Conservation (phyloP, 1,140 invertebrate species). For the Aphidius gifuensis region DNA sequence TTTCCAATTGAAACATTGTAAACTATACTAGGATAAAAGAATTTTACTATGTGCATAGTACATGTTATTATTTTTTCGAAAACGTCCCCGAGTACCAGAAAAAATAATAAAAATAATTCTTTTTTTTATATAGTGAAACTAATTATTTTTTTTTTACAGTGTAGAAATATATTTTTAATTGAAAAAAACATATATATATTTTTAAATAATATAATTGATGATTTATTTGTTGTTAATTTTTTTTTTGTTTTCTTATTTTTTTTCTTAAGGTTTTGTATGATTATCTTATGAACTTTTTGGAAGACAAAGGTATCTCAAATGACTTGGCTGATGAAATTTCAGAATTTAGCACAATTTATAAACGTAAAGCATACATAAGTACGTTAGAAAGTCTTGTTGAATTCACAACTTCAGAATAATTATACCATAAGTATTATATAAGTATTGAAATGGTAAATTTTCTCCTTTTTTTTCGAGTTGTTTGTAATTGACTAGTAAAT, state of each 20-base stretch:
- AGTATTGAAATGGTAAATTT: too few relatives aligned
- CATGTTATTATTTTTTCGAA: too few relatives aligned
- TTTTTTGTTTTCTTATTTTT: slow-evolving; percentile 41
- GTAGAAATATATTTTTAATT: slow-evolving; percentile 35
- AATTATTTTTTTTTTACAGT: too few relatives aligned
- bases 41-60: too few relatives aligned
- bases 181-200: background rate
- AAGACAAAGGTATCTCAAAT: slow-evolving; percentile 89
- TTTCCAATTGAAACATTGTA: too few relatives aligned
- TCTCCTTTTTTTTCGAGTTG: too few relatives aligned
- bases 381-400: slow-evolving; percentile 81
- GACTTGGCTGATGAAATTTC: slow-evolving; percentile 86
- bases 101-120: too few relatives aligned
- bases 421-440: too few relatives aligned
- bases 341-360: slow-evolving; percentile 83
- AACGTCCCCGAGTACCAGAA: too few relatives aligned
- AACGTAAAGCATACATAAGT: slow-evolving; percentile 84
- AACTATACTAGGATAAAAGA: too few relatives aligned
- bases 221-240: slow-evolving; percentile 1
- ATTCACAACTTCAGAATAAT: slow-evolving; percentile 53
- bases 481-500: too few relatives aligned
- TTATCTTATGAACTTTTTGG: slow-evolving; percentile 86
- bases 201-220: background rate
- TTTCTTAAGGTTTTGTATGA: slow-evolving; percentile 83
- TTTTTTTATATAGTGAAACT: too few relatives aligned